phyloP scores from a whole-genome alignment of 2,113 vertebrate species.

The Equus przewalskii region DNA sequence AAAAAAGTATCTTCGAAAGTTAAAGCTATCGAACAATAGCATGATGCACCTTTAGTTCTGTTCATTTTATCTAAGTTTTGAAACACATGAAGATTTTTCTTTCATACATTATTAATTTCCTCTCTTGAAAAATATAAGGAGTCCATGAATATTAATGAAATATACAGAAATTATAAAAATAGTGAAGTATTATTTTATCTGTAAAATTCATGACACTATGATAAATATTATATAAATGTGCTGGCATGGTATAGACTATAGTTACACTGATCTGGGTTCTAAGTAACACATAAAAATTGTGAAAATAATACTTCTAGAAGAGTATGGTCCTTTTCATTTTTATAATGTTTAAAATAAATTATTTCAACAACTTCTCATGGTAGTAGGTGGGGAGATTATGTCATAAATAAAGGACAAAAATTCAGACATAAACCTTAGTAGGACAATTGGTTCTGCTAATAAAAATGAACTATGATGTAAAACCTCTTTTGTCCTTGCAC shows the following conservation, averaged over 20 bases:
- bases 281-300: slow-evolving; percentile 21
- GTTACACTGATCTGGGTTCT: not conserved
- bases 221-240: slow-evolving; percentile 11
- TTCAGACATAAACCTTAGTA: slow-evolving; percentile 39
- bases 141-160: slow-evolving; percentile 70
- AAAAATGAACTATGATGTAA: slow-evolving; percentile 51
- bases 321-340: not conserved
- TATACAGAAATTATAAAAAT: slow-evolving; percentile 70
- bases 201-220: slow-evolving; percentile 23
- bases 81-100: slow-evolving; percentile 72
- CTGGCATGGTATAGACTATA: not conserved
- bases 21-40: slow-evolving; percentile 70
- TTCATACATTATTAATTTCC: slow-evolving; percentile 80
- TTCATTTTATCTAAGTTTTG: slow-evolving; percentile 78
- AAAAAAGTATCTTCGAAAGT: slow-evolving; percentile 69
- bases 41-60: slow-evolving; percentile 78
- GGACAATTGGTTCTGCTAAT: slow-evolving; percentile 2
- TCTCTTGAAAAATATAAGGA: slow-evolving; percentile 80
- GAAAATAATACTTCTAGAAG: slow-evolving; percentile 20
- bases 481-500: slow-evolving; percentile 44
- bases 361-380: slow-evolving; percentile 35
- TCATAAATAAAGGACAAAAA: slow-evolving; percentile 52
- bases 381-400: not conserved
- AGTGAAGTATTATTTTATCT: not conserved
- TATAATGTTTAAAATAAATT: slow-evolving; percentile 36